Evolutionary conservation across 2,888 invertebrate genomes (phyloP).

Genomic region (Mesoligia furuncula): DNA sequence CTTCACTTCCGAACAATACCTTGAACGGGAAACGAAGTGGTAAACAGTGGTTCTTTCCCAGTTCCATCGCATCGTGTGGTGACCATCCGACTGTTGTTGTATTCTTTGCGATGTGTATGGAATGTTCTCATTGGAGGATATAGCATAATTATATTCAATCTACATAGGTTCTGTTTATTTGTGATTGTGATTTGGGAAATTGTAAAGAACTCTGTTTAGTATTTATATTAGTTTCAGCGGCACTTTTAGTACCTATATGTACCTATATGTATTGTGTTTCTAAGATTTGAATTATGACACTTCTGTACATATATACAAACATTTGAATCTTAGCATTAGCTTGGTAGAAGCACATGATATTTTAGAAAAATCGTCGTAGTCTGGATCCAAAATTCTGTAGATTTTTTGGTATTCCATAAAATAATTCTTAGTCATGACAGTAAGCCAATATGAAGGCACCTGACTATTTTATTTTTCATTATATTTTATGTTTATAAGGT

Average conservation of each 20-base stretch:
- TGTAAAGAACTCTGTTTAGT: background rate
- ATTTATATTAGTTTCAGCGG: background rate
- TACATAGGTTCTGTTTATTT: background rate
- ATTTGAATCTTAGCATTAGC: background rate
- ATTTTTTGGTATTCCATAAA: background rate
- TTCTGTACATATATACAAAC: background rate
- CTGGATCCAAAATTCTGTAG: too few species aligned
- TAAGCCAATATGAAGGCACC: background rate
- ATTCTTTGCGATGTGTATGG: constrained; percentile 18
- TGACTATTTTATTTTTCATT: background rate
- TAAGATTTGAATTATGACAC: too few species aligned
- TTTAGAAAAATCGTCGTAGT: background rate
- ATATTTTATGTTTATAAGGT: constrained; percentile 4
- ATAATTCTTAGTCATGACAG: background rate
- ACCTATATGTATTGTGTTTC: background rate
- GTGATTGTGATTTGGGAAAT: background rate
- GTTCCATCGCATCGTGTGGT: constrained; percentile 73
- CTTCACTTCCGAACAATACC: constrained; percentile 89
- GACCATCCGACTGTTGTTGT: constrained; percentile 61
- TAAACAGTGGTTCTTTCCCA: constrained; percentile 86
- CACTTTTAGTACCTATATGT: background rate
- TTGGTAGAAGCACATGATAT: background rate
- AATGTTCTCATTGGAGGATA: constrained; percentile 11
- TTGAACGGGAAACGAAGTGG: constrained; percentile 89
- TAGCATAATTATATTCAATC: constrained; percentile 11